Conservation (phyloP, 2,797 vertebrate species). For the Falco concolor region DNA sequence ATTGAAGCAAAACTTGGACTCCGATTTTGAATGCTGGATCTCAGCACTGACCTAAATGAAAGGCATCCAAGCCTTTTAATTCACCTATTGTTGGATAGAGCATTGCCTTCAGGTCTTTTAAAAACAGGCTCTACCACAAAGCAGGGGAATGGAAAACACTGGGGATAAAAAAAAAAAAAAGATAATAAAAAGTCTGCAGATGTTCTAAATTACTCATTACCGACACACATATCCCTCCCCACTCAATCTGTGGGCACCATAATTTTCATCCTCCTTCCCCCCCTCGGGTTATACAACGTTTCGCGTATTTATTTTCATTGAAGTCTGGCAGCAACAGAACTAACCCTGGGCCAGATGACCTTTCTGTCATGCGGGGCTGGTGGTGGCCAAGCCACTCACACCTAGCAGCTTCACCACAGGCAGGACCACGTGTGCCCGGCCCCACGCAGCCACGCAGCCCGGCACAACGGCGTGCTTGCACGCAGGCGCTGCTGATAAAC, state of each 20-base stretch:
- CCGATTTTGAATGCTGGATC: background rate
- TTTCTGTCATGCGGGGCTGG: background rate
- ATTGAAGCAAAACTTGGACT: background rate
- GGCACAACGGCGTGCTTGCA: background rate
- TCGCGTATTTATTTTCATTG: background rate
- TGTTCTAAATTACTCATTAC: slow-evolving; percentile 49
- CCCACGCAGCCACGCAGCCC: accelerated
- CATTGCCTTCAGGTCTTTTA: background rate
- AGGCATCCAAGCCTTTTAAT: background rate
- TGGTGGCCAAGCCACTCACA: background rate
- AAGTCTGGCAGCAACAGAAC: slow-evolving; percentile 1
- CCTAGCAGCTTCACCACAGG: background rate
- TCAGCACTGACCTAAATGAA: background rate
- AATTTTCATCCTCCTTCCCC: background rate
- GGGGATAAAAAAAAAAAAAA: background rate
- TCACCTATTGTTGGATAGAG: background rate
- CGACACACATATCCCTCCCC: background rate
- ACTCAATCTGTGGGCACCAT: background rate
- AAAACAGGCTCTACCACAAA: background rate
- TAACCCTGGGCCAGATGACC: background rate
- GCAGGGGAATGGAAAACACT: slow-evolving; percentile 16
- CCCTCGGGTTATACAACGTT: background rate
- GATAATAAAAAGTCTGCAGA: background rate
- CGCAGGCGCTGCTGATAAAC: background rate
- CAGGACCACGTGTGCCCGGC: accelerated